Conservation (phyloP, 2,888 invertebrate genomes). For the Saturnia pavonia region DNA sequence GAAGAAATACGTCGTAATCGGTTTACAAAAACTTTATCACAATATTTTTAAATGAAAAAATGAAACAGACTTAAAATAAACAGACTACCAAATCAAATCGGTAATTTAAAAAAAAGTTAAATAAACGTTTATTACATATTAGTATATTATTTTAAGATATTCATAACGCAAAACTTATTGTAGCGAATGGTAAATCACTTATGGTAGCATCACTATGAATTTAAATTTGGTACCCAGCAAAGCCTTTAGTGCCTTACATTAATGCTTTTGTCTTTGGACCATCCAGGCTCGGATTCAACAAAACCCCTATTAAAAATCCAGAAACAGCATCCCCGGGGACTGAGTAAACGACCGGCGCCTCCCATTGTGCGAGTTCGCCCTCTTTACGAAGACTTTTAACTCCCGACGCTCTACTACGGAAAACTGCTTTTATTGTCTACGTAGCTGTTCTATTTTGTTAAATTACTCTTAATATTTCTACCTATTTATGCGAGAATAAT, state of each 20-base stretch:
- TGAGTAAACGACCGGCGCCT: slow-evolving; percentile 30
- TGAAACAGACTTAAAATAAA: too few species aligned
- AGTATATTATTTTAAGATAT: background rate
- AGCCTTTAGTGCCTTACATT: background rate
- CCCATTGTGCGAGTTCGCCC: slow-evolving; percentile 33
- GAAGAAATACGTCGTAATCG: background rate
- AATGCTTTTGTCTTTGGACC: background rate
- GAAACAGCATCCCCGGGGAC: slow-evolving; percentile 28
- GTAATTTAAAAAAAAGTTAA: too few species aligned
- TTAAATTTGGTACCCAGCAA: slow-evolving; percentile 7
- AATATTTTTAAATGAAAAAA: too few species aligned
- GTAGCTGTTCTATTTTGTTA: slow-evolving; percentile 37
- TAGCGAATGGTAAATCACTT: too few species aligned
- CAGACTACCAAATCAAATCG: too few species aligned
- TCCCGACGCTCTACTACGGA: slow-evolving; percentile 27
- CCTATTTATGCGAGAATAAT: background rate
- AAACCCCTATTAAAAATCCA: slow-evolving; percentile 40
- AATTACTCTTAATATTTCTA: slow-evolving; percentile 32
- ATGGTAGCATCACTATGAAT: background rate
- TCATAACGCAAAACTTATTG: background rate
- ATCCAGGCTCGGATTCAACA: slow-evolving; percentile 30
- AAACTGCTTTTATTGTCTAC: slow-evolving; percentile 38
- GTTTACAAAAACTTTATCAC: too few species aligned
- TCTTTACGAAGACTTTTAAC: slow-evolving; percentile 31
- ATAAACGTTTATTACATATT: background rate